These are phyloP conservation scores for Drosophila differens DNA, from an alignment of 2,888 invertebrate species.

Conservation along the genomic window DNA sequence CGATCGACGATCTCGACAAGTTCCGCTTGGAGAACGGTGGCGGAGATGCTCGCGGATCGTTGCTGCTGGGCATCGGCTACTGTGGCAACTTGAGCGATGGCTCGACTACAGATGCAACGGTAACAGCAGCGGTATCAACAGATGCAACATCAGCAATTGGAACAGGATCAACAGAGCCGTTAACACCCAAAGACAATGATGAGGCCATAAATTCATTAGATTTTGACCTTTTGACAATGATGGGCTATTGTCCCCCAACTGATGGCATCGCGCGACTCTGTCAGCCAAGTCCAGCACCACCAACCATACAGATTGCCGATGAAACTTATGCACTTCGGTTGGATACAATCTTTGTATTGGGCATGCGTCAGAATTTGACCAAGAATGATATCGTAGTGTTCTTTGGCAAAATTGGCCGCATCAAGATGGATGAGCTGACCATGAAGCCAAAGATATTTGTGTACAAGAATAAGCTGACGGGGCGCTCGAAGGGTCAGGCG, in stretches of 20 bases:
- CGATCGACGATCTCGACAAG: constrained; percentile 36
- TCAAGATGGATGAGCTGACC: constrained; percentile 51
- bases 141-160: background rate
- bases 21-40: constrained; percentile 63
- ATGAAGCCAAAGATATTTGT: constrained; percentile 72
- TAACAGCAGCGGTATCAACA: background rate
- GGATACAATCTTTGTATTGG: constrained; percentile 67
- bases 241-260: constrained; percentile 11
- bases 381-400: constrained; percentile 64
- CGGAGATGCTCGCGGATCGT: constrained; percentile 61
- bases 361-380: constrained; percentile 65
- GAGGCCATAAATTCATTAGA: background rate
- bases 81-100: constrained; percentile 24
- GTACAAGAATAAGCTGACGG: constrained; percentile 67
- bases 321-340: constrained; percentile 56
- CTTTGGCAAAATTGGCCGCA: constrained; percentile 58
- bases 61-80: constrained; percentile 38
- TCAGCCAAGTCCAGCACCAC: constrained; percentile 7
- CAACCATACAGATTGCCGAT: constrained; percentile 42
- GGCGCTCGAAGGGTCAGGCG: constrained; percentile 71
- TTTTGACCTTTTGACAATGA: constrained; percentile 24
- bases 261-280: constrained; percentile 17
- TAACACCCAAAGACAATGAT: background rate
- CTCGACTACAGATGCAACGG: background rate
- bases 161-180: constrained; percentile 1